Evolutionary conservation across 2,888 invertebrate genomes (phyloP), one percentile per base, ranked within the genome.

Genomic region (Clistopyga incitator): DNA sequence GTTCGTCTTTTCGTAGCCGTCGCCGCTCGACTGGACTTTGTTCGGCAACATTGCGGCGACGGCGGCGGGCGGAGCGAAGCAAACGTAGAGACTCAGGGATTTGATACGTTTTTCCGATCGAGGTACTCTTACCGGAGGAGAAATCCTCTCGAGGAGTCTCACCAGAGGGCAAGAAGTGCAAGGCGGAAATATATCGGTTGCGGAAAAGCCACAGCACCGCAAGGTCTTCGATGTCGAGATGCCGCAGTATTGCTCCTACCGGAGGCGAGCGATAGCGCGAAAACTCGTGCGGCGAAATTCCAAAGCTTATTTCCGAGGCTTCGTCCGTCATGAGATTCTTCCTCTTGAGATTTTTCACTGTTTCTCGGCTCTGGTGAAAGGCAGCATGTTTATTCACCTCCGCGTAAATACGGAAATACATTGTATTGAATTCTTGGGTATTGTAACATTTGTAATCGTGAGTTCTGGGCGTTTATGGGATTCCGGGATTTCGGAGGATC

Each of bases 21-120:
- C 71, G 71, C 54, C 42, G 13, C 56, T 42, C 38, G 38, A 42
- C 42, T 54, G 71, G 54, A 54, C 20, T 54, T 38, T 54, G 42
- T 52, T 23, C 23, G 25, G 15, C 25, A 13, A 23, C 42, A 47
- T 23, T 10, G 42, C n/a, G 20, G 54, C 38, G 18, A 15, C 52
- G n/a, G n/a, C n/a, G n/a, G n/a, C n/a, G n/a, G n/a, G n/a, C n/a
- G n/a, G n/a, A 18, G 15, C 54, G 38, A 25, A 34, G n/a, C 38
- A 42, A 6, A 38, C 25, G 47, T n/a, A n/a, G 52, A 54, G 52
- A 54, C 20, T 25, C 56, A 23, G 25, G 23, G 56, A 65, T 67
- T 76, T 75, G 75, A 82, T 82, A 75, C 71, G 78, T 67, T 72
- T 79, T 83, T 72, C 67, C 56, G 52, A 79, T 67, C 71, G 76